Evolutionary conservation across 2,797 vertebrate species (phyloP), one percentile per base, ranked within the genome.

Genomic region (Coranthus polyacanthus): DNA sequence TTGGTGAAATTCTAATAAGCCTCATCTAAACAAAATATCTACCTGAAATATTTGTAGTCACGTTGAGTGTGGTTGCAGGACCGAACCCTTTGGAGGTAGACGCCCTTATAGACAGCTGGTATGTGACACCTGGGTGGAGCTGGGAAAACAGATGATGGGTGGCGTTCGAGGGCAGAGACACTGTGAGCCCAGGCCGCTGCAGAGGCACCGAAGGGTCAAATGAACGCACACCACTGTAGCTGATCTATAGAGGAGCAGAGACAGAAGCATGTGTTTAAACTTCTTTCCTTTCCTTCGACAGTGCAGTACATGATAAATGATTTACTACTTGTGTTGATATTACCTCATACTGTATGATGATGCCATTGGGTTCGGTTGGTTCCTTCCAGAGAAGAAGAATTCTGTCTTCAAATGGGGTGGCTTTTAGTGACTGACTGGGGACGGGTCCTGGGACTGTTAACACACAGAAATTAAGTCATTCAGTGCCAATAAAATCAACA

Each of bases 11-110:
- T 6, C 6, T 26, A 3, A 26, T 26, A 26, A 26, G 24, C 6
- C 24, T 26, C 3, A 26, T 26, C 24, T 3, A 52, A 58, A 21
- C 3, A 0, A 9, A 12, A 56, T 15, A 26, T 53, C 2, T 90
- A 99, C 98, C 98, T 86, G 98, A 99, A 69, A 99, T 99, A 71
- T 99, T 99, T 39, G 98, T 99, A n/a, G 97, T 98, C 57, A 99
- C 94, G 0, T 99, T 99, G 79, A 98, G 94, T 0, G 94, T 94
- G 18, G 95, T 95, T 6, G 96, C 94, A 12, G 95, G 94, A 2
- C 98, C 98, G 24, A 98, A 99, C 2, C 98, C 98, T 85, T 98
- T 99, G 66, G 96, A 68, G 0, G 98, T 99, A 75, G 97, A 98
- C 22, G 97, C 98, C 16, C 96, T 94, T 88, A 99, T 95, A 17